Evolutionary conservation across 2,113 vertebrate species (phyloP), one percentile per base, ranked within the genome.

Genomic region (Cepphus grylle): DNA sequence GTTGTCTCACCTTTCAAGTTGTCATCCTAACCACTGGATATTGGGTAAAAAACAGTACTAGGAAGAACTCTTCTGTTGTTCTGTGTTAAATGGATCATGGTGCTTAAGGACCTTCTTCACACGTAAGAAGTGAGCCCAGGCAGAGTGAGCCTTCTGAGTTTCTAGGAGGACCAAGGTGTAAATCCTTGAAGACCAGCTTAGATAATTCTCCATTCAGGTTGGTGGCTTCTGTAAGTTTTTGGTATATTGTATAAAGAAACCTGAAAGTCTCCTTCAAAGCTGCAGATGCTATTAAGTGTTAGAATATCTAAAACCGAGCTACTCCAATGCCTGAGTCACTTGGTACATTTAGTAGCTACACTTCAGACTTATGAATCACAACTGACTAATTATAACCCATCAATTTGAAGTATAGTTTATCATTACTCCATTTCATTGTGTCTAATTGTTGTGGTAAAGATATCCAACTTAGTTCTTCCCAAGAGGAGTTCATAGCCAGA

Each of bases 111-210:
- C 5, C 14, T n/a, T 71, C 40, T 63, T 36, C 34, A 79, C 11
- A 30, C 1, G 11, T 38, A 32, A 61, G n/a, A 90, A 56, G 6
- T 0, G 0, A 67, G 38, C 3, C 11, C n/a, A 76, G 50, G 9
- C 11, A 36, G 15, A 86, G 12, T 53, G 22, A 53, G 9, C 11
- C 22, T 45, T 71, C 40, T 32, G 42, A 45, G 21, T 43, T 66
- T 89, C 45, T 43, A 67, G 56, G 17, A 32, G 18, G 71, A 32
- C 0, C 0, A 30, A 76, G 6, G 38, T 22, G 38, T 85, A 66
- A 52, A 16, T 59, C 43, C 32, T 17, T 74, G n/a, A 71, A 67
- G 14, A 67, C 5, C 4, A 45, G 6, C 12, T 84, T 71, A 67
- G 45, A 26, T 17, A 78, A 70, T 50, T 81, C 45, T 93, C 9